These are phyloP conservation scores for Epinephelus moara DNA, from an alignment of 2,113 vertebrate species.

Conservation along the genomic window DNA sequence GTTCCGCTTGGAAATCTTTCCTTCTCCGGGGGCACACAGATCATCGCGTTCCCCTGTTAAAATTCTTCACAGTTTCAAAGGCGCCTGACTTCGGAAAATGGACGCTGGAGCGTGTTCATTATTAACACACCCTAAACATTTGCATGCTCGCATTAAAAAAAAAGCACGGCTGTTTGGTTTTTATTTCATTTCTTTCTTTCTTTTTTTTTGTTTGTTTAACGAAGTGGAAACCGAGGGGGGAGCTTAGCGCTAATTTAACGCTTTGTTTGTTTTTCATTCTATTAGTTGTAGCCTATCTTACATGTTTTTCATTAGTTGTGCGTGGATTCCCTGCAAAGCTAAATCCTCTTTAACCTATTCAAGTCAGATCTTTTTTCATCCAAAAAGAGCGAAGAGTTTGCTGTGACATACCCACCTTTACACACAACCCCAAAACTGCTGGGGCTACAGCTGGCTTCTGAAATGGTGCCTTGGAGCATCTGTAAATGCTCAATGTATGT, in stretches of 20 bases:
- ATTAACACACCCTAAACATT: background rate
- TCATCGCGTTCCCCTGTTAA: conserved; percentile 42
- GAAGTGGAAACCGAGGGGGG: conserved; percentile 51
- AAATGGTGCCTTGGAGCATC: conserved; percentile 9
- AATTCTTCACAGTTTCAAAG: conserved; percentile 21
- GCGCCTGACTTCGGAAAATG: conserved; percentile 4
- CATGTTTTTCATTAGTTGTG: conserved; percentile 60
- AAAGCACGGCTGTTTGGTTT: background rate
- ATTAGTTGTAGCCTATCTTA: conserved; percentile 59
- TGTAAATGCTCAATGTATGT: conserved; percentile 19
- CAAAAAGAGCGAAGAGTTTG: background rate
- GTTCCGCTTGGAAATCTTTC: conserved; percentile 67
- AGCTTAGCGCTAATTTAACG: conserved; percentile 69
- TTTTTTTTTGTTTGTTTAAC: conserved; percentile 9
- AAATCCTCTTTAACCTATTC: conserved; percentile 62
- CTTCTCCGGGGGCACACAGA: conserved; percentile 54
- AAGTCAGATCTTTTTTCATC: conserved; percentile 8
- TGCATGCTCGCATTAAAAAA: background rate
- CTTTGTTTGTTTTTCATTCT: conserved; percentile 74
- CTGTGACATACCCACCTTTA: conserved; percentile 38
- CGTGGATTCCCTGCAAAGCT: conserved; percentile 56
- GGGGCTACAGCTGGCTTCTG: background rate
- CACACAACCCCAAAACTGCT: background rate
- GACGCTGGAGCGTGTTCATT: background rate
- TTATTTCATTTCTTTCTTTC: background rate